Evolutionary conservation across 2,113 vertebrate species (phyloP), one percentile per base, ranked within the genome.

Genomic region (Aegypius monachus): DNA sequence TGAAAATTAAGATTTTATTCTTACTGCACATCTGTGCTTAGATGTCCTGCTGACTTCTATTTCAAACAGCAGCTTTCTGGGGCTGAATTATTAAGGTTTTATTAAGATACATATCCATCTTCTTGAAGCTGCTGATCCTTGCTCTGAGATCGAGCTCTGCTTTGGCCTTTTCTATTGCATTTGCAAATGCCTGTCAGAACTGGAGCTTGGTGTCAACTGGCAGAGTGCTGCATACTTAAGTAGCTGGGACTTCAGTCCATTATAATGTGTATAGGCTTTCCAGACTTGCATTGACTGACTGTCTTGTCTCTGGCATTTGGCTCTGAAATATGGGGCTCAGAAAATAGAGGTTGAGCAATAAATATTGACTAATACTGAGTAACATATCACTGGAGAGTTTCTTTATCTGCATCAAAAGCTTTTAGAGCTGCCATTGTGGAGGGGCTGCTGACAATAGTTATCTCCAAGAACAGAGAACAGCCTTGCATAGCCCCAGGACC

Each of bases 391-490:
- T 75, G 36, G 65, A 91, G 92, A 81, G 83, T 92, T 93, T 77
- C 75, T 81, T 90, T 67, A 81, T 68, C 77, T 84, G 34, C 83
- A 68, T 75, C 73, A 84, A 91, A 92, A 95, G 90, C 93, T 96
- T 95, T 96, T 79, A 95, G 68, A 79, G 77, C 47, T 84, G 72
- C 38, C 4, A 0, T 56, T 56, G 45, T 32, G 61, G 82, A 59
- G 52, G 61, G 47, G n/a, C 31, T 96, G 80, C 86, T 86, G 91
- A 32, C 34, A 65, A 34, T 3, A 32, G 25, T 26, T 55, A 16
- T 63, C 62, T 74, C 42, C 23, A 40, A 34, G 75, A 66, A 55
- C 38, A 34, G 48, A 59, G 70, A 86, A 26, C 6, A 80, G 29
- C 48, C 63, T 81, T 3, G 4, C 0, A 3, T 1, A 48, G 70